phyloP scores from a whole-genome alignment of 1,140 invertebrate genomes.

The Oncopeltus fasciatus region DNA sequence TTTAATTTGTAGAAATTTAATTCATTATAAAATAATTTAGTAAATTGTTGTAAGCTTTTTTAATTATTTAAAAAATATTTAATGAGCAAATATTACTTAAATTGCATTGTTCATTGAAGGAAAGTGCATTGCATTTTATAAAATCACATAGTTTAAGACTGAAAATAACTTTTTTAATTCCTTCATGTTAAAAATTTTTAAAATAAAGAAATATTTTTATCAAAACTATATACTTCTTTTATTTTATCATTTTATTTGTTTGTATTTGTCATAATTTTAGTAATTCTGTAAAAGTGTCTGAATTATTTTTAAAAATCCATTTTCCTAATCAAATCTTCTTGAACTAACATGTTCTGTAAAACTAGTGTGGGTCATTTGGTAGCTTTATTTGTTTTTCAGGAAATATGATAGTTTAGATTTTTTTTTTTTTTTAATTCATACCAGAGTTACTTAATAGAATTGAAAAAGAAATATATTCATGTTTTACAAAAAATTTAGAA shows the following conservation, averaged over 20 bases:
- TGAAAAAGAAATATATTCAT: background rate
- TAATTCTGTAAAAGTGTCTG: too few relatives aligned
- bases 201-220: background rate
- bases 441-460: background rate
- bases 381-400: too few relatives aligned
- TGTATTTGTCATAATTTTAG: too few relatives aligned
- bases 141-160: background rate
- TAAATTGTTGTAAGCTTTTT: background rate
- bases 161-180: background rate
- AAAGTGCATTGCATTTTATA: slow-evolving; percentile 2
- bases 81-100: background rate
- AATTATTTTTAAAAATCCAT: too few relatives aligned
- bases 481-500: too few relatives aligned
- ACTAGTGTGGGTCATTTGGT: too few relatives aligned
- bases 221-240: too few relatives aligned
- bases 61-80: background rate
- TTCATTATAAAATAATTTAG: background rate
- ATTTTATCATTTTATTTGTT: too few relatives aligned
- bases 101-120: background rate
- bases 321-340: too few relatives aligned
- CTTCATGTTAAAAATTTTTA: background rate
- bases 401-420: background rate
- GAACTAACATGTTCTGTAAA: too few relatives aligned
- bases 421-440: background rate
- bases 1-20: background rate